Base-by-base conservation (phyloP, 2,888 invertebrate species). In the Pycnomerus fuliginosus region DNA sequence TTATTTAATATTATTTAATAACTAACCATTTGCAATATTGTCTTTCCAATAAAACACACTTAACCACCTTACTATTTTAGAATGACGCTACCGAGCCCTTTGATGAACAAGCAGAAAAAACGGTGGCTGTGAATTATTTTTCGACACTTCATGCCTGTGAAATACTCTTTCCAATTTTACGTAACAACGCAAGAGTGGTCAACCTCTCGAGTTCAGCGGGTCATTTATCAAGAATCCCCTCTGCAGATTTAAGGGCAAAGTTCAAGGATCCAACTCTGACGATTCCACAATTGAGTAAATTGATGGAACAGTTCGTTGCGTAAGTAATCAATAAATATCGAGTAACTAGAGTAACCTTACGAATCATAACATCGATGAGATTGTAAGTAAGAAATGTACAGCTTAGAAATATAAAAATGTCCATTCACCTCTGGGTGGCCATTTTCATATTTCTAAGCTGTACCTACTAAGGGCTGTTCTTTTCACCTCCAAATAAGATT, bases 181-280 rank as follows among this genome's bases (percentile, higher is more conserved):
- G 77, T 39, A 73, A 81, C 27, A 79, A 85, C 58, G 85, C 85
- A 0, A 78, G 84, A 60, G 87, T 90, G 4, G 82, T 89, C 0
- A 87, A 89, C 58, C 73, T 90, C 0, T 86, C 88, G 0, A 88
- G 88, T 50, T 78, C 80, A 3, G 76, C 76, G 8, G 87, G 87
- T 1, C 77, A 82, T 35, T 66, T 86, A 27, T 72, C 75, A 0
- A 74, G 75, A 2, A 82, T 88, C 50, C 80, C 81, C 29, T 78
- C 78, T 32, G 73, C 76, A 55, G 70, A 71, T 4, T 70, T 85
- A 4, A 75, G 76, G 51, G 70, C 69, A 32, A 76, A 75, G 64
- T 75, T 87, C 1, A 73, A 77, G 28, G 70, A 78, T 62, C 65
- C 76, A 1, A 70, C 50, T 20, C 65, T 87, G 12, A 81, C 79